Conservation (phyloP, 2,888 invertebrate species). For the Meta bourneti region DNA sequence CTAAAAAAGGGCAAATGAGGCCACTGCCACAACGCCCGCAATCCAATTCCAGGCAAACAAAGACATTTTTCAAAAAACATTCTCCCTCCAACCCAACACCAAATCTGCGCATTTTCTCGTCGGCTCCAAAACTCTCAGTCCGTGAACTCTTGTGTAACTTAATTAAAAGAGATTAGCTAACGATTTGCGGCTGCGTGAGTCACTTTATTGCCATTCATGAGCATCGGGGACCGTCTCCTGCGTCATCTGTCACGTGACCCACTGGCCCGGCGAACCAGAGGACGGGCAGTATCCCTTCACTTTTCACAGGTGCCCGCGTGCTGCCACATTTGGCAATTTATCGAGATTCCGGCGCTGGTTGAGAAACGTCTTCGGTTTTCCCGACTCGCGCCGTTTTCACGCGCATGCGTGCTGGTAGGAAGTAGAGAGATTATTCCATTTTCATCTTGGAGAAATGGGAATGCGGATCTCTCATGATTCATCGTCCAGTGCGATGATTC, state of each 20-base stretch:
- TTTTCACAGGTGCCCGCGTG: neutral
- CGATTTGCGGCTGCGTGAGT: conserved; percentile 36
- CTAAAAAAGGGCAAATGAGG: conserved; percentile 9
- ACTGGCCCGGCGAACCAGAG: conserved; percentile 33
- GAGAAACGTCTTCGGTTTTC: neutral
- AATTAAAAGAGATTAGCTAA: conserved; percentile 40
- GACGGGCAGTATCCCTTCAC: conserved; percentile 56
- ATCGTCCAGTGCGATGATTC: conserved; percentile 20
- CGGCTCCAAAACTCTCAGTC: conserved; percentile 15
- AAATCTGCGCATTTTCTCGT: conserved; percentile 38
- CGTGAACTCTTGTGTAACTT: conserved; percentile 52
- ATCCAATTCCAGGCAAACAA: neutral
- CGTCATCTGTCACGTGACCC: conserved; percentile 65
- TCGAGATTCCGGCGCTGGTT: conserved; percentile 27
- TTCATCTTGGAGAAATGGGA: conserved; percentile 27
- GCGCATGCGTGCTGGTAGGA: neutral
- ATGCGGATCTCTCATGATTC: conserved; percentile 34
- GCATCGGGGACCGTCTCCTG: conserved; percentile 52
- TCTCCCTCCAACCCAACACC: conserved; percentile 24
- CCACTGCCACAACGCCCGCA: neutral
- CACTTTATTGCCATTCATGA: conserved; percentile 69
- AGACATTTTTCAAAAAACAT: conserved; percentile 3
- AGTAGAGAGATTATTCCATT: neutral
- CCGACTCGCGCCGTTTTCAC: too few relatives aligned
- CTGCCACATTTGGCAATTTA: conserved; percentile 29